Conservation (phyloP, 1,140 invertebrate genomes). For the Drosophila lacteicornis region DNA sequence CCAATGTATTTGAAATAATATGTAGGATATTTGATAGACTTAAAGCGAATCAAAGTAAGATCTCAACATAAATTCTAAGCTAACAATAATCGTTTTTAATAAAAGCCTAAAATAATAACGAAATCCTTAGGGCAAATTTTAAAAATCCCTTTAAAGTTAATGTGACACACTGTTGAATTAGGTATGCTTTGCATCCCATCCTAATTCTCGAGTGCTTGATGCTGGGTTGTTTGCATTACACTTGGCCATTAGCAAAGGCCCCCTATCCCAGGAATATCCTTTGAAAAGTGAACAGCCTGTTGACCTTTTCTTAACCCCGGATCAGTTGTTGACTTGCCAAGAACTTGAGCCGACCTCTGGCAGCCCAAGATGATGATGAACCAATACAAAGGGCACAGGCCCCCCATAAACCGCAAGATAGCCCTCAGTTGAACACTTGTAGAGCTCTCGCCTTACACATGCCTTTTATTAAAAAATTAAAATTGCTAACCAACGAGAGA, state of each 20-base stretch:
- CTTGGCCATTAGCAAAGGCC: slow-evolving; percentile 28
- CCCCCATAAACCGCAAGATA: slow-evolving; percentile 32
- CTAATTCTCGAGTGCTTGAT: slow-evolving; percentile 9
- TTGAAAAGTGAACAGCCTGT: slow-evolving; percentile 42
- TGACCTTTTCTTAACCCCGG: slow-evolving; percentile 50
- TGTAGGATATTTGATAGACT: too few species aligned
- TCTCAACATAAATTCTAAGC: not conserved
- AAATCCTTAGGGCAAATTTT: not conserved
- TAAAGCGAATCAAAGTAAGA: too few species aligned
- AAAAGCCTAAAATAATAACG: not conserved
- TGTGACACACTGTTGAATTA: slow-evolving; percentile 8
- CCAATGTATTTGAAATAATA: too few species aligned
- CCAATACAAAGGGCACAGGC: slow-evolving; percentile 27
- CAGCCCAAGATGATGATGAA: slow-evolving; percentile 14
- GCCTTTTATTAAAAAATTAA: slow-evolving; percentile 47
- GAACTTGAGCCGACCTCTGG: slow-evolving; percentile 37
- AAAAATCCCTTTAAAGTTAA: not conserved
- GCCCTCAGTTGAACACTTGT: slow-evolving; percentile 42
- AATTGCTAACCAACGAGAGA: slow-evolving; percentile 36
- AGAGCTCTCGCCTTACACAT: slow-evolving; percentile 50
- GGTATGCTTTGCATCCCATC: not conserved
- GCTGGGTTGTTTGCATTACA: slow-evolving; percentile 30
- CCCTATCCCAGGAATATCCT: not conserved
- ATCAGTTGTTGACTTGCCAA: slow-evolving; percentile 43
- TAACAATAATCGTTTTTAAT: not conserved